These are phyloP conservation scores for Clepsis dumicolana DNA, from an alignment of 2,888 invertebrate genomes.

Conservation along the genomic window DNA sequence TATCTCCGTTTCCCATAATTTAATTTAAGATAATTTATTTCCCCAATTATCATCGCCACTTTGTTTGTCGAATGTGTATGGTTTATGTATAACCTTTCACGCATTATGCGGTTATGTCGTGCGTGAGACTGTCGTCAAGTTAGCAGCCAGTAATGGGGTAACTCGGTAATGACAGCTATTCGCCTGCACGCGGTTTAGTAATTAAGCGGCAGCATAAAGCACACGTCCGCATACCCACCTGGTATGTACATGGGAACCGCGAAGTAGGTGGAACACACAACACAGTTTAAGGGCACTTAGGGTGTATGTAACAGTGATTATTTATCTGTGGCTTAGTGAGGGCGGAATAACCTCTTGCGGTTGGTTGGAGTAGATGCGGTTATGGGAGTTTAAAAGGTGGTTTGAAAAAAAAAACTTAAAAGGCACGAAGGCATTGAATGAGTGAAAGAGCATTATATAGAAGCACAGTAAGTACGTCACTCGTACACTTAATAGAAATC, in stretches of 20 bases:
- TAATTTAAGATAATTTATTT: no score
- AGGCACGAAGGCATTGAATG: no score
- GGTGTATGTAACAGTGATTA: background rate
- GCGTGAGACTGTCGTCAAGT: background rate
- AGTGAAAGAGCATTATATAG: no score
- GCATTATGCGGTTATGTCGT: conserved; percentile 3
- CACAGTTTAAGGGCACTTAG: background rate
- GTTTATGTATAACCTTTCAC: background rate
- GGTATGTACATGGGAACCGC: conserved; percentile 27
- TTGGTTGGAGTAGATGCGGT: background rate
- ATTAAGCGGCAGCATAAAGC: conserved; percentile 33
- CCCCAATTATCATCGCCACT: no score
- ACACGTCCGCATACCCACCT: conserved; percentile 34
- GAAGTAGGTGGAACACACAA: conserved; percentile 30
- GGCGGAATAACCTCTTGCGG: background rate
- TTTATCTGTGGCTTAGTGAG: background rate
- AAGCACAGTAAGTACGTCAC: no score
- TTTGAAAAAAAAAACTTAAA: no score
- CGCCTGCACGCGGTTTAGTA: conserved; percentile 20
- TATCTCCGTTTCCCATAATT: no score
- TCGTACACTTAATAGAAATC: no score
- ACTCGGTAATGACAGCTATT: conserved; percentile 37
- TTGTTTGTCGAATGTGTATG: no score
- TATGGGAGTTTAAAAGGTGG: background rate
- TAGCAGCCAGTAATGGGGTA: background rate